These are phyloP conservation scores for Resseliella maxima DNA, from an alignment of 2,888 invertebrate genomes.

Conservation along the genomic window DNA sequence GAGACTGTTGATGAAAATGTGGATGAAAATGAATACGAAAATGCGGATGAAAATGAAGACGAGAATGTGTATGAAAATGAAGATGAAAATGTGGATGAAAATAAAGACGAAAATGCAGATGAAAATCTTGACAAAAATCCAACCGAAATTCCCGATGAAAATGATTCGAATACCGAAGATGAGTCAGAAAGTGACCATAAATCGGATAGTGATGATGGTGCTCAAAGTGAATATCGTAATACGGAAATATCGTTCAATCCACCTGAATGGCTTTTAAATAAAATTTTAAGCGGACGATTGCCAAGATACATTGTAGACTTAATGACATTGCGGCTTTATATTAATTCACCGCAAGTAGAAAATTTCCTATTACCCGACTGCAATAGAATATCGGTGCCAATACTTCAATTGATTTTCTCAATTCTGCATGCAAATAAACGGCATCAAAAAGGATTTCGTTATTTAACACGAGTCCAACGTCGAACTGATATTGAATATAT, in stretches of 20 bases:
- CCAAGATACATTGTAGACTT: conserved; percentile 78
- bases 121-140: too few relatives aligned
- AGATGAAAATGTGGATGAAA: conserved; percentile 57
- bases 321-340: conserved; percentile 73
- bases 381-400: conserved; percentile 72
- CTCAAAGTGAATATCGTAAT: conserved; percentile 55
- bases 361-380: conserved; percentile 73
- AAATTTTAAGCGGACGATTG: conserved; percentile 72
- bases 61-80: conserved; percentile 49
- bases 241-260: conserved; percentile 61
- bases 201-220: conserved; percentile 54
- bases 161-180: too few relatives aligned
- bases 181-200: too few relatives aligned
- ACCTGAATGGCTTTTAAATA: conserved; percentile 76
- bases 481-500: conserved; percentile 65
- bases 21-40: conserved; percentile 1
- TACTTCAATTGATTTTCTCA: conserved; percentile 72
- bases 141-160: too few relatives aligned
- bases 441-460: conserved; percentile 63
- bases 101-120: conserved; percentile 56
- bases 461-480: conserved; percentile 64
- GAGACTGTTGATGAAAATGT: not conserved
- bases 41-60: conserved; percentile 59
- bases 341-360: conserved; percentile 79
- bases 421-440: conserved; percentile 64